These are phyloP conservation scores for Aldabrachelys gigantea DNA, from an alignment of 2,113 vertebrate genomes.

Conservation along the genomic window DNA sequence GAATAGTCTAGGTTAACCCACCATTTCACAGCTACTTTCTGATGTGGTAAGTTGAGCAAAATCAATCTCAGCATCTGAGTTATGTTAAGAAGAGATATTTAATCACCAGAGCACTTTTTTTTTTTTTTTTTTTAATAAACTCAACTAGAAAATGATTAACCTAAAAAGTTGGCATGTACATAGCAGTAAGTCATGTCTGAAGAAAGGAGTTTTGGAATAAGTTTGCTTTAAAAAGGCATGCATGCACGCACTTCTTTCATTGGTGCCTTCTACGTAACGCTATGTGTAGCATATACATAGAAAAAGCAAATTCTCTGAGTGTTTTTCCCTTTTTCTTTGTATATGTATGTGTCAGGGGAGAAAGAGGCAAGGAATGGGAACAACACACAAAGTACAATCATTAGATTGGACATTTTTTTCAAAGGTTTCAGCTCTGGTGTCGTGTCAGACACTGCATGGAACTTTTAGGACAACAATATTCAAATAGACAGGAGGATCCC, in stretches of 20 bases:
- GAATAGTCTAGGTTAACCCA: conserved; percentile 35
- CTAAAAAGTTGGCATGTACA: background rate
- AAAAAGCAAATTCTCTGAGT: background rate
- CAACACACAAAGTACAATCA: background rate
- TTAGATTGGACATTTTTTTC: background rate
- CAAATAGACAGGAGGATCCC: conserved; percentile 20
- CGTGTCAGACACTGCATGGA: background rate
- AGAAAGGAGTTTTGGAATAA: background rate
- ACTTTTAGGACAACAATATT: background rate
- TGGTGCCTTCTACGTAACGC: background rate
- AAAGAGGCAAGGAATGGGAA: background rate
- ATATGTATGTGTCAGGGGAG: background rate
- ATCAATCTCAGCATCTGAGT: background rate
- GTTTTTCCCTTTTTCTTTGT: background rate
- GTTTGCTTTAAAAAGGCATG: background rate
- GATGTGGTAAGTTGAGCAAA: background rate
- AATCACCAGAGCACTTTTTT: background rate
- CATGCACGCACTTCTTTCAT: background rate
- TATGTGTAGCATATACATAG: background rate
- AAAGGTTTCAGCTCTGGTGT: background rate
- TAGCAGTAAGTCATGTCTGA: background rate
- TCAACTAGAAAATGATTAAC: background rate
- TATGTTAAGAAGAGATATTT: background rate
- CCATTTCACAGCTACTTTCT: background rate
- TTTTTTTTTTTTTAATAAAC: background rate